These are phyloP conservation scores for Pterostichus madidus DNA, from an alignment of 2,888 invertebrate genomes.

Conservation along the genomic window DNA sequence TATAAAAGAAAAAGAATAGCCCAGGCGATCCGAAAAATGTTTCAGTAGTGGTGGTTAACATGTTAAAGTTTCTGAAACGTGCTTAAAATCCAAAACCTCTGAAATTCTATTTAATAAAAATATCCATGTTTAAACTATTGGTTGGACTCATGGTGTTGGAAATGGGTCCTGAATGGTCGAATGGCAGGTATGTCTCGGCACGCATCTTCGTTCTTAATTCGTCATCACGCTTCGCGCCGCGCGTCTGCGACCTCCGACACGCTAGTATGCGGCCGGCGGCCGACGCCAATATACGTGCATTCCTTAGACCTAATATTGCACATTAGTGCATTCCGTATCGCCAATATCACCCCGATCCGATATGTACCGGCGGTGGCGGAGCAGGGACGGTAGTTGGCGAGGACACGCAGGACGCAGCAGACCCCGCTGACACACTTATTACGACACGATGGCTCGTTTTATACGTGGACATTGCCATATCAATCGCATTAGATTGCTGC, in stretches of 20 bases:
- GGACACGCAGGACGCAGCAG: too few relatives aligned
- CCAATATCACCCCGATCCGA: conserved; percentile 54
- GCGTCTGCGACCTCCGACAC: conserved; percentile 5
- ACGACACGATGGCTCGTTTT: conserved; percentile 16
- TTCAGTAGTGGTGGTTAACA: too few relatives aligned
- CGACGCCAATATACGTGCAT: conserved; percentile 71
- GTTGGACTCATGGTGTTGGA: not conserved
- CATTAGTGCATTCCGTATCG: conserved; percentile 66
- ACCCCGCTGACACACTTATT: conserved; percentile 40
- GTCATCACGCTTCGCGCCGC: not conserved
- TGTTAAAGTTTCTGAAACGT: too few relatives aligned
- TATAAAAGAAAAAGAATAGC: too few relatives aligned
- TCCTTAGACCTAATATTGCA: conserved; percentile 69
- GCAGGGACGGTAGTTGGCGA: too few relatives aligned
- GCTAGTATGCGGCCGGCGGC: conserved; percentile 26
- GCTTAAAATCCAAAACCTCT: too few relatives aligned
- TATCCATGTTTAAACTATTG: not conserved
- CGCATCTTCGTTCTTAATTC: conserved; percentile 28
- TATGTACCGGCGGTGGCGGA: not conserved
- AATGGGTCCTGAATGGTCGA: not conserved
- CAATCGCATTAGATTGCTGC: conserved; percentile 4
- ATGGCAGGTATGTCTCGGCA: conserved; percentile 45
- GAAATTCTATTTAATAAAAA: not conserved
- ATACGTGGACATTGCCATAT: not conserved
- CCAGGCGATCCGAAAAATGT: too few relatives aligned